Evolutionary conservation across 2,113 vertebrate species (phyloP).

Genomic region (Columbina picui): DNA sequence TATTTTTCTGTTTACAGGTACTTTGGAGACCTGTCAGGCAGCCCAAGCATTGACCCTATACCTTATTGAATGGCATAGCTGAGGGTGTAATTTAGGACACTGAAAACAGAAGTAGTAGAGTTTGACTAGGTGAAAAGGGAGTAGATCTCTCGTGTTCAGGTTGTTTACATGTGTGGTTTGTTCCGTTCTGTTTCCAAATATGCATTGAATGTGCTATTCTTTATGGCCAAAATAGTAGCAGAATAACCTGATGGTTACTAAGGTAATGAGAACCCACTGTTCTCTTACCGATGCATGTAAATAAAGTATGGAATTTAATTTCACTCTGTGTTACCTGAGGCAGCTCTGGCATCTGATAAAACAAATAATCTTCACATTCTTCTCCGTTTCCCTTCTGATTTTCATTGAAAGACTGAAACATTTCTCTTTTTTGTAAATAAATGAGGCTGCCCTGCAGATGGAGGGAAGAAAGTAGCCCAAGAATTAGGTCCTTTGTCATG

Average conservation of each 20-base stretch:
- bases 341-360: slow-evolving; percentile 41
- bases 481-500: not conserved
- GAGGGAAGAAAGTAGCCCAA: not conserved
- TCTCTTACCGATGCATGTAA: slow-evolving; percentile 34
- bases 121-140: not conserved
- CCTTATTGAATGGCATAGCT: not conserved
- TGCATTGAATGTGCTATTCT: not conserved
- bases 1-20: not conserved
- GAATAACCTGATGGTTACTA: slow-evolving; percentile 30
- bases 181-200: not conserved
- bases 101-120: slow-evolving; percentile 7
- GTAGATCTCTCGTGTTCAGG: not conserved
- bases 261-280: not conserved
- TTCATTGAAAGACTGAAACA: not conserved
- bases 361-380: slow-evolving; percentile 25
- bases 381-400: not conserved
- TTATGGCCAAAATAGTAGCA: slow-evolving; percentile 10
- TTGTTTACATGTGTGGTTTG: not conserved
- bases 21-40: not conserved
- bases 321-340: slow-evolving; percentile 43
- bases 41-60: not conserved
- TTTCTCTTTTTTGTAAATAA: slow-evolving; percentile 25
- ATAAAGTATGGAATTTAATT: slow-evolving; percentile 56
- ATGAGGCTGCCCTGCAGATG: not conserved
- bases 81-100: slow-evolving; percentile 28